Percentiles rank a stretch among this genome's conserved stretches.
phyloP scores from a whole-genome alignment of 35 echinoderm and acorn worm genomes.

The Nesometra sesokonis region DNA sequence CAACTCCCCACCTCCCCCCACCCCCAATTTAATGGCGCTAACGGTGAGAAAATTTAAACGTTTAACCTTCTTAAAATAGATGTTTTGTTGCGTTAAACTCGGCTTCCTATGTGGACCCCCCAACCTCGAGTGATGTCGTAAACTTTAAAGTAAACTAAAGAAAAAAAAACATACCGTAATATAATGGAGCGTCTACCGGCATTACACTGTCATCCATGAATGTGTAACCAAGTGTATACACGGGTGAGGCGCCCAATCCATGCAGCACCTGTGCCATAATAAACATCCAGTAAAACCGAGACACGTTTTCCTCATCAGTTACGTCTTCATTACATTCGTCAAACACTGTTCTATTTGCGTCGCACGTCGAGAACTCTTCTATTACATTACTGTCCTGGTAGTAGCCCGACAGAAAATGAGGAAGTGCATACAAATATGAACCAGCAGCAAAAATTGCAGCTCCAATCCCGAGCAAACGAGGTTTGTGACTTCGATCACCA shows the following conservation, averaged over 20 bases:
- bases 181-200: conserved; percentile 42
- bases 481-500: conserved; percentile 37
- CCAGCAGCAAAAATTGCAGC: conserved; percentile 25
- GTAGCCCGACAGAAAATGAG: conserved; percentile 27
- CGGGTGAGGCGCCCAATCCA: conserved; percentile 76
- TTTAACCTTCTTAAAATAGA: background rate
- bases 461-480: conserved; percentile 21
- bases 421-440: conserved; percentile 22
- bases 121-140: too few species aligned
- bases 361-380: conserved; percentile 20
- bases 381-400: conserved; percentile 32
- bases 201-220: conserved; percentile 73
- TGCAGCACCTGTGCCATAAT: conserved; percentile 70
- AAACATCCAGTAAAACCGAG: conserved; percentile 76
- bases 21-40: background rate
- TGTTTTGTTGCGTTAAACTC: background rate
- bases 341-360: conserved; percentile 13
- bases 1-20: too few species aligned
- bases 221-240: conserved; percentile 77
- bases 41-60: background rate
- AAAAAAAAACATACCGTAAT: conserved; percentile 84
- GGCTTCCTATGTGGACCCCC: background rate
- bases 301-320: conserved; percentile 33
- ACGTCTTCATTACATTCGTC: conserved; percentile 6
- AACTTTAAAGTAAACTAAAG: too few species aligned